Evolutionary conservation across 2,888 invertebrate species (phyloP), one percentile per base, ranked within the genome.

Genomic region (Bellardia pandia): DNA sequence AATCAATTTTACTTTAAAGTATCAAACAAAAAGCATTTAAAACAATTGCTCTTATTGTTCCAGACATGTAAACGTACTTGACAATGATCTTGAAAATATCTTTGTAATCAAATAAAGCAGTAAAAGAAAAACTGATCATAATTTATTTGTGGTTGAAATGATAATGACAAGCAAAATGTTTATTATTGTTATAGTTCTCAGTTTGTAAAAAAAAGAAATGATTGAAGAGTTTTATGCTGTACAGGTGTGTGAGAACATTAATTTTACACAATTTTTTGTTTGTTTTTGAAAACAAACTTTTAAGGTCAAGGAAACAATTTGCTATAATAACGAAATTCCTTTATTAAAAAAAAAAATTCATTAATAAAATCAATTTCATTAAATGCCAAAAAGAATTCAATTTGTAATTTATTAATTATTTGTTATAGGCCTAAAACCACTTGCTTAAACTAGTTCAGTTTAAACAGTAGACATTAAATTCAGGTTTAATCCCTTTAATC

Each of bases 371-470:
- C 40, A 77, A 77, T 83, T 83, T 64, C 13, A 66, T 72, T 33
- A 53, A 56, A 71, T 64, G 77, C 45, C 77, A 64, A 48, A 48
- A 71, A n/a, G 3, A 23, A 71, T 83, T 56, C 56, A 23, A 40
- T 69, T 83, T 37, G 58, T 77, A 83, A 77, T 83, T 77, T 77
- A 64, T 82, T 83, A 77, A 83, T 77, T 83, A 72, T 77, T 83
- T 69, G n/a, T 62, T 82, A 69, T 45, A 77, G 23, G 51, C 45
- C 56, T 13, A n/a, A 13, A n/a, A 37, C 37, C 8, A 64, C 8
- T 37, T 37, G 33, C 40, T 40, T 69, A 13, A 45, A 45, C 45
- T 40, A 48, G 48, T 42, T 77, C 56, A 45, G 56, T 81, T 68
- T 48, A 75, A 66, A 40, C 13, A 37, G 45, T 51, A 40, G 30